These are phyloP conservation scores for Pica pica DNA, from an alignment of 2,113 vertebrate species.

Conservation along the genomic window DNA sequence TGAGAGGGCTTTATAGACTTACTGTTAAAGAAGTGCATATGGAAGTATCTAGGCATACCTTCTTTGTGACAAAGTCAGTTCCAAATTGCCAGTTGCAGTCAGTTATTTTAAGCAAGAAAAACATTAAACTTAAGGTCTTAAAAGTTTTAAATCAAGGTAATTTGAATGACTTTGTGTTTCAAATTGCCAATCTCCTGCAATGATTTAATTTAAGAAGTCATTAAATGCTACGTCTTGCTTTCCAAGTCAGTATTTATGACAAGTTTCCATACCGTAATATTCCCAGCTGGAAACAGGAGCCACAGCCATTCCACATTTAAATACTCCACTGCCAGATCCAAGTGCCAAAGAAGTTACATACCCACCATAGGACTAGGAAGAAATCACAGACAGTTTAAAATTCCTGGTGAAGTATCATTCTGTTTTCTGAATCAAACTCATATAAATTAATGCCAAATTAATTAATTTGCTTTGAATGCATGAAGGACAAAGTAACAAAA, in stretches of 20 bases:
- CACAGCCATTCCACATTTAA: conserved; percentile 96
- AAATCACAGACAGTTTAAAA: conserved; percentile 52
- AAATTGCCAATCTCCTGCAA: not conserved
- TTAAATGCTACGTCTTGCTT: conserved; percentile 45
- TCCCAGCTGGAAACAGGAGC: conserved; percentile 98
- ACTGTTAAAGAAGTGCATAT: not conserved
- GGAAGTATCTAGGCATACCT: not conserved
- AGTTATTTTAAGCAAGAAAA: conserved; percentile 9
- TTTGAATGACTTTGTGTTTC: conserved; percentile 42
- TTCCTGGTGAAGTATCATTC: not conserved
- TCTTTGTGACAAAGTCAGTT: not conserved
- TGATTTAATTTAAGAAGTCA: conserved; percentile 55
- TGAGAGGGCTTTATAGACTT: not conserved
- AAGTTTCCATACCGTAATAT: conserved; percentile 89
- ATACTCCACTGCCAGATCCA: conserved; percentile 87
- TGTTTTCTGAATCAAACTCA: not conserved
- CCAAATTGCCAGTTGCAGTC: not conserved
- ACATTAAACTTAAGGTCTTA: conserved; percentile 7
- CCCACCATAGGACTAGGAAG: conserved; percentile 91
- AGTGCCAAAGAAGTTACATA: conserved; percentile 92
- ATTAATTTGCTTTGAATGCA: not conserved
- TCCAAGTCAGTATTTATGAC: conserved; percentile 54
- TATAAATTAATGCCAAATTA: not conserved
- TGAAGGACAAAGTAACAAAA: not conserved
- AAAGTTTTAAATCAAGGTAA: conserved; percentile 37